Conservation (phyloP, 1,140 invertebrate species). For the Limonius californicus region DNA sequence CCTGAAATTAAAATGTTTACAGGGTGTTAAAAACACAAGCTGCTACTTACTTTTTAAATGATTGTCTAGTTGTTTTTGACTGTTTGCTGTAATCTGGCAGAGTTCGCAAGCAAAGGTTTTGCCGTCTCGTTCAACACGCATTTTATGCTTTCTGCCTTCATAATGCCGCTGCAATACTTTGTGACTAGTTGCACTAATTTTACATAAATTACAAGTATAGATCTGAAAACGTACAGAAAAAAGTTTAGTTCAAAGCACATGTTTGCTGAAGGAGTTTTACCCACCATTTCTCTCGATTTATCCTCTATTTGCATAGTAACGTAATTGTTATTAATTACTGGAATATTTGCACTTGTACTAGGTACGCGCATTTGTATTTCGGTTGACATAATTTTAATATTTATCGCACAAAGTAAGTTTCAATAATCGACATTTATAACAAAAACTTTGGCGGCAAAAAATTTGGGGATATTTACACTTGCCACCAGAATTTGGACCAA, state of each 20-base stretch:
- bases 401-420: too few relatives aligned
- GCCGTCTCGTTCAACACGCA: conserved; percentile 40
- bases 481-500: background rate
- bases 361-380: conserved; percentile 9
- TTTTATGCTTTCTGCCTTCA: conserved; percentile 41
- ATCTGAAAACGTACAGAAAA: conserved; percentile 17
- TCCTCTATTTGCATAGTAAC: background rate
- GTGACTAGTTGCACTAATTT: conserved; percentile 40
- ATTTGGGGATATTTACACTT: background rate
- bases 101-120: conserved; percentile 43
- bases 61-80: conserved; percentile 43
- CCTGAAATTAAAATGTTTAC: conserved; percentile 27
- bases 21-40: background rate
- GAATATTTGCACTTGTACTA: background rate
- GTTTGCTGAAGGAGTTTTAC: background rate
- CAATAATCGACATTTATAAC: background rate
- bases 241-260: conserved; percentile 5
- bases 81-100: conserved; percentile 42
- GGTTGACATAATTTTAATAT: conserved; percentile 3
- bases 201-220: conserved; percentile 41
- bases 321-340: background rate
- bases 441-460: conserved; percentile 3
- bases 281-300: background rate
- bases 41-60: conserved; percentile 41
- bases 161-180: conserved; percentile 42